Conservation (phyloP, 2,888 invertebrate genomes). For the Artemia sp. region DNA sequence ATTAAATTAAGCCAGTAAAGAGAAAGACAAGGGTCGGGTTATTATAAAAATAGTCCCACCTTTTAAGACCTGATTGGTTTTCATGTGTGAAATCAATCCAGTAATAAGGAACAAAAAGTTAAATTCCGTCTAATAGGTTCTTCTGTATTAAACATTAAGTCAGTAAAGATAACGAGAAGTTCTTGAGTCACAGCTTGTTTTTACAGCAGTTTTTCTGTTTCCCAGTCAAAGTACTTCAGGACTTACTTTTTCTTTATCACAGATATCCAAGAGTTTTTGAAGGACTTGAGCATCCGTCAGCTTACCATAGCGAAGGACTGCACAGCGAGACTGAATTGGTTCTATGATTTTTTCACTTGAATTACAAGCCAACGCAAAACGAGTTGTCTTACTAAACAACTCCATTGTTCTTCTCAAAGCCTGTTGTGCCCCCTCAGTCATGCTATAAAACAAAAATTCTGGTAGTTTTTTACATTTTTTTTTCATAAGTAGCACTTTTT, state of each 20-base stretch:
- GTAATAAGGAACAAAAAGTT: too few species aligned
- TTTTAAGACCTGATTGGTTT: too few species aligned
- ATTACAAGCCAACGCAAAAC: conserved; percentile 95
- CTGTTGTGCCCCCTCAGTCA: conserved; percentile 99
- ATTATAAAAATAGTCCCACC: too few species aligned
- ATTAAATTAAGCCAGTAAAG: too few species aligned
- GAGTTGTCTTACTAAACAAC: conserved; percentile 84
- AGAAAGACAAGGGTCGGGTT: too few species aligned
- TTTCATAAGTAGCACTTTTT: neutral
- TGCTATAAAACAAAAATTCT: conserved; percentile 40
- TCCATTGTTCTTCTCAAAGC: conserved; percentile 95
- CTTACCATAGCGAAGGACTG: conserved; percentile 78
- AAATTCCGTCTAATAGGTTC: too few species aligned
- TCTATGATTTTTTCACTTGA: conserved; percentile 97
- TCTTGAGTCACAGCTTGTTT: too few species aligned
- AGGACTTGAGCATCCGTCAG: conserved; percentile 78
- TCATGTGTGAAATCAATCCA: too few species aligned
- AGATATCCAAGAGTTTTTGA: conserved; percentile 57
- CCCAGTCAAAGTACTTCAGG: neutral
- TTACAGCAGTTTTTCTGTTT: too few species aligned
- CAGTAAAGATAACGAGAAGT: too few species aligned
- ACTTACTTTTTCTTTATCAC: conserved; percentile 50
- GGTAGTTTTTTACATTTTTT: neutral
- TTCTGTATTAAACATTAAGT: too few species aligned
- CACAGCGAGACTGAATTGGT: conserved; percentile 95